These are phyloP conservation scores for Eurois occulta DNA, from an alignment of 2,888 invertebrate genomes.

Conservation along the genomic window DNA sequence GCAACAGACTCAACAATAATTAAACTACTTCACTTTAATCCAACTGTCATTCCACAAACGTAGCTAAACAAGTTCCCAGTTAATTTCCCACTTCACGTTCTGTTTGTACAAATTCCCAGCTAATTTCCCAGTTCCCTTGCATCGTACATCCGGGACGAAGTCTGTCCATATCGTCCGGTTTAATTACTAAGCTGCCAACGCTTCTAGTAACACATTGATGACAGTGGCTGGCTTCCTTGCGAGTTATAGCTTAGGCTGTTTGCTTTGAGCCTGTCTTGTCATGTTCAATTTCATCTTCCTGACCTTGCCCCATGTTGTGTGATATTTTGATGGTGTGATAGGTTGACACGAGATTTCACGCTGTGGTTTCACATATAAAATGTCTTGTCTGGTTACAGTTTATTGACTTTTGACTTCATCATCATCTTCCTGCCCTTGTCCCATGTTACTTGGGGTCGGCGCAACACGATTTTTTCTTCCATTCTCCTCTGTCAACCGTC, in stretches of 20 bases:
- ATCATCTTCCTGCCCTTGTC: too few species aligned
- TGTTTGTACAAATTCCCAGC: constrained; percentile 56
- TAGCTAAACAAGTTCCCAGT: constrained; percentile 46
- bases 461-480: too few species aligned
- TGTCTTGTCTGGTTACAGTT: not conserved
- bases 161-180: constrained; percentile 74
- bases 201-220: constrained; percentile 60
- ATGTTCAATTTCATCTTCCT: not conserved
- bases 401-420: too few species aligned
- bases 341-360: constrained; percentile 4
- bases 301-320: too few species aligned
- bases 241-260: constrained; percentile 55
- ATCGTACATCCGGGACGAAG: constrained; percentile 63
- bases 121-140: constrained; percentile 56
- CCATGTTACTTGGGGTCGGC: too few species aligned
- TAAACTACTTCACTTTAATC: constrained; percentile 42
- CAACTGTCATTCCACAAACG: constrained; percentile 37
- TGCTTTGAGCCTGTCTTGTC: constrained; percentile 10
- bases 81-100: constrained; percentile 33
- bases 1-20: constrained; percentile 34
- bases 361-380: not conserved
- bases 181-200: constrained; percentile 72
- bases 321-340: constrained; percentile 1
- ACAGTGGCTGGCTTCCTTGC: constrained; percentile 52
- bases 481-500: too few species aligned